Conservation (phyloP, 2,797 vertebrate species). For the Ceyx erithaca region DNA sequence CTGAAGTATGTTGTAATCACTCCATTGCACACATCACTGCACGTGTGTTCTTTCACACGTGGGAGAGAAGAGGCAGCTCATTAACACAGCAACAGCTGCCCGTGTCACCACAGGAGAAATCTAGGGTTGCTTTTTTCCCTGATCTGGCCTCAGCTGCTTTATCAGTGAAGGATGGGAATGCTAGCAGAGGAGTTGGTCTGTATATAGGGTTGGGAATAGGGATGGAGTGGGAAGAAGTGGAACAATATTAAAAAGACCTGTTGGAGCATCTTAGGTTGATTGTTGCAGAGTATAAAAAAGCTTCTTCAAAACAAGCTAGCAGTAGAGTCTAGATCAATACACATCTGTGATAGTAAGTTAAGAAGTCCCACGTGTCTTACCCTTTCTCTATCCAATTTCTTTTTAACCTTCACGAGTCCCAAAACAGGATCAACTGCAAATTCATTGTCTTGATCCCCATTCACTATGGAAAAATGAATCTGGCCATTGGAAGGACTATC, state of each 20-base stretch:
- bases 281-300: not conserved
- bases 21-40: not conserved
- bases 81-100: not conserved
- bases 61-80: not conserved
- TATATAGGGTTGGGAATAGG: not conserved
- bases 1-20: not conserved
- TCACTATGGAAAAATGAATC: conserved; percentile 90
- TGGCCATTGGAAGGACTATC: conserved; percentile 91
- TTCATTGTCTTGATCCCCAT: conserved; percentile 89
- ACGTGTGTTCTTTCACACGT: not conserved
- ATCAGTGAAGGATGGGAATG: not conserved
- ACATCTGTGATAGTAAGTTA: conserved; percentile 3
- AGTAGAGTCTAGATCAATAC: not conserved
- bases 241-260: not conserved
- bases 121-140: not conserved
- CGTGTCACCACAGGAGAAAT: not conserved
- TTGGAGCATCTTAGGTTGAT: not conserved
- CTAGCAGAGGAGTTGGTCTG: not conserved
- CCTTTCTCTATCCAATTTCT: conserved; percentile 92
- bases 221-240: not conserved
- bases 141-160: not conserved
- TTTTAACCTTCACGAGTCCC: conserved; percentile 93
- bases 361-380: conserved; percentile 77
- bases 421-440: conserved; percentile 89
- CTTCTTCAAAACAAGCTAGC: not conserved